Percentiles rank a stretch among this genome's conserved stretches.
Conservation (phyloP, 2,113 vertebrate species). For the Leucosticte australis region DNA sequence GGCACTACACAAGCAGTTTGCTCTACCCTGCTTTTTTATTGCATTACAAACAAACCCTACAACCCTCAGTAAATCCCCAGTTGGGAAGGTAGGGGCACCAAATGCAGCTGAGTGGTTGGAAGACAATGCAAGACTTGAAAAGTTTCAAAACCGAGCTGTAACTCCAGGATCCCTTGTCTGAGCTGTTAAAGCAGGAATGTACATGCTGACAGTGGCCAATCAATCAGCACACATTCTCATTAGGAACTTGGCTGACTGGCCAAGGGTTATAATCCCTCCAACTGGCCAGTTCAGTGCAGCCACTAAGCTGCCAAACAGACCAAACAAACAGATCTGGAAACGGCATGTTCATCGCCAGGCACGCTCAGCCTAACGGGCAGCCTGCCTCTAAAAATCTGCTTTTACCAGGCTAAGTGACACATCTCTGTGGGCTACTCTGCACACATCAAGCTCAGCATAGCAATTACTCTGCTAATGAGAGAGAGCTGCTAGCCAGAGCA, state of each 20-base stretch:
- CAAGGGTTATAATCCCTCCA: slow-evolving; percentile 32
- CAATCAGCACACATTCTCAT: slow-evolving; percentile 14
- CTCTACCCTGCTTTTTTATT: not conserved
- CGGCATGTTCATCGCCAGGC: not conserved
- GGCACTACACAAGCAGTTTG: not conserved
- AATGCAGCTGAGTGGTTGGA: not conserved
- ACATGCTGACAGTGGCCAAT: not conserved
- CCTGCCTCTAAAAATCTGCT: not conserved
- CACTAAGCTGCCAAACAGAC: slow-evolving; percentile 25
- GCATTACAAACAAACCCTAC: not conserved
- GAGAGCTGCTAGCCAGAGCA: not conserved
- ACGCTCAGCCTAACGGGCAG: not conserved
- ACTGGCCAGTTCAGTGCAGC: slow-evolving; percentile 10
- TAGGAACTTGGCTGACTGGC: not conserved
- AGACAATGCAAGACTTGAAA: not conserved
- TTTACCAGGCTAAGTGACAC: not conserved
- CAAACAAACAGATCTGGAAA: slow-evolving; percentile 16
- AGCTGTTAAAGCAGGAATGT: not conserved
- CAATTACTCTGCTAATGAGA: not conserved
- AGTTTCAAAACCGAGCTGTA: not conserved
- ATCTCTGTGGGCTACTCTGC: not conserved
- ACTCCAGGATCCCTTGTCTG: not conserved
- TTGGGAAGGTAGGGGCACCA: not conserved
- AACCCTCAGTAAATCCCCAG: not conserved
- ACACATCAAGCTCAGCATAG: not conserved